Evolutionary conservation across 2,113 vertebrate genomes (phyloP).

Genomic region (Cephalophus harveyi): DNA sequence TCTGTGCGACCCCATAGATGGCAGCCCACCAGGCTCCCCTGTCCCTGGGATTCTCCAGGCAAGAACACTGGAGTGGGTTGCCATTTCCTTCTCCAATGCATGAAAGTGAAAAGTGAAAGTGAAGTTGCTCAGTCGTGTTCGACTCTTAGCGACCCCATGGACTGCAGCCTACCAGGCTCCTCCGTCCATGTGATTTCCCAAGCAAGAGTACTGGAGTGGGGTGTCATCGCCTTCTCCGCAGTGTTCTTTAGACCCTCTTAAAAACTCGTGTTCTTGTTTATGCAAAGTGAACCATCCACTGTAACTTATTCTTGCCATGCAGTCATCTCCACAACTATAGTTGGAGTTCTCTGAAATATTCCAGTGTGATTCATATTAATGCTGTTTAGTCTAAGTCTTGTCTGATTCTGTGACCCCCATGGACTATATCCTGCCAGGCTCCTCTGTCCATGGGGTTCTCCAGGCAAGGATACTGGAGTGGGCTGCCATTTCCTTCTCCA

Average conservation of each 20-base stretch:
- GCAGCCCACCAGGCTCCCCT: too few relatives aligned
- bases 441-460: background rate
- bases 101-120: too few relatives aligned
- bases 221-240: too few relatives aligned
- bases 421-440: background rate
- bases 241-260: background rate
- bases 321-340: background rate
- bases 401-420: background rate
- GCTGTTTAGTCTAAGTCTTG: background rate
- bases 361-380: background rate
- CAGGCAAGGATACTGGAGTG: background rate
- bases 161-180: too few relatives aligned
- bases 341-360: background rate
- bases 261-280: accelerated
- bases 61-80: too few relatives aligned
- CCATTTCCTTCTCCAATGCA: too few relatives aligned
- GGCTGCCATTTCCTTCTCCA: background rate
- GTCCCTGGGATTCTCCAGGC: too few relatives aligned
- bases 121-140: too few relatives aligned
- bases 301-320: background rate
- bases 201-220: too few relatives aligned
- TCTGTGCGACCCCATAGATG: too few relatives aligned
- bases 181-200: too few relatives aligned
- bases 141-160: too few relatives aligned
- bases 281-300: background rate